Base-by-base conservation (phyloP, 1,140 invertebrate species). In the Sitobion miscanthi region DNA sequence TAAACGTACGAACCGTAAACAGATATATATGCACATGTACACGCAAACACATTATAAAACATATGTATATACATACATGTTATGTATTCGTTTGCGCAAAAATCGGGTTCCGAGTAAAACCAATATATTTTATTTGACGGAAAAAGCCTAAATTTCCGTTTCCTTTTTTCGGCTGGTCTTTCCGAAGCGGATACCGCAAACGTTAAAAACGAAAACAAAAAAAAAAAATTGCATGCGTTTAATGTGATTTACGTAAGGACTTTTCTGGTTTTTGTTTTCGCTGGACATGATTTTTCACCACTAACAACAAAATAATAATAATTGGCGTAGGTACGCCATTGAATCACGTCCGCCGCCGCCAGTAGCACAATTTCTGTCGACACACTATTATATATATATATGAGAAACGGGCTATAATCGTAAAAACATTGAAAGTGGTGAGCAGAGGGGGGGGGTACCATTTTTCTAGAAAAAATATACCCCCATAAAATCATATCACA, bases 1-100 rank as follows among this genome's bases (percentile, higher is more conserved):
- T 91, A 91, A 91, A 91, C 69, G 45, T 91, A 47, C 90, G 8
- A 62, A 82, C 90, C 42, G 90, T 91, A 21, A 91, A 91, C 62
- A 20, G 69, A 52, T 23, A 54, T 23, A 54, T 54, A 54, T 23
- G 23, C 20, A 54, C 45, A 91, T 62, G 47, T n/a, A 57, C 47
- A 69, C 7, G 38, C 8, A 82, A n/a, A 77, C 62, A 77, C n/a
- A n/a, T n/a, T 77, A 77, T n/a, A n/a, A 77, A n/a, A 77, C n/a
- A 17, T 69, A 69, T 82, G 21, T 82, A 35, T 82, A 38, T 82
- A 38, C 21, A n/a, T 69, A 35, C 20, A 7, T 42, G 38, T 38
- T 38, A 6, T 45, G 30, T 17, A 47, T 20, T 30, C 86, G 47
- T 47, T 14, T 14, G 47, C 8, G 42, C 82, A 92, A 92, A 92